Percentiles rank a stretch among this genome's conserved stretches.
These are phyloP conservation scores for Eledone cirrhosa DNA, from an alignment of 2,888 invertebrate genomes.

Conservation along the genomic window DNA sequence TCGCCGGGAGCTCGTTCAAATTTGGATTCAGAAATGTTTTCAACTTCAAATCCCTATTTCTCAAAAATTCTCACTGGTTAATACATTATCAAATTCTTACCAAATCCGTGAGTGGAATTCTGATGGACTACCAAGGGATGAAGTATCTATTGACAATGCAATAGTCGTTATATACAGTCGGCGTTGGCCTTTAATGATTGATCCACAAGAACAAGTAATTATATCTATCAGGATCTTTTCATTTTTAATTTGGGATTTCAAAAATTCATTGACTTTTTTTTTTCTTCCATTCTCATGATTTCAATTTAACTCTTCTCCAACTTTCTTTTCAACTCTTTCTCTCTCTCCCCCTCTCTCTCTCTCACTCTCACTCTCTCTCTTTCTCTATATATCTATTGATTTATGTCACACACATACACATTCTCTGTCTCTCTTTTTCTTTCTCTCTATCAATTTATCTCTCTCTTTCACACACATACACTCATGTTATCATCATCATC, in stretches of 20 bases:
- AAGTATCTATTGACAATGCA: slow-evolving; percentile 68
- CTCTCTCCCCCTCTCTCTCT: no score
- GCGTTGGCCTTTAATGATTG: slow-evolving; percentile 69
- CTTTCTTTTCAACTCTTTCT: no score
- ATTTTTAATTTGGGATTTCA: neutral
- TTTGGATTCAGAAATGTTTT: slow-evolving; percentile 78
- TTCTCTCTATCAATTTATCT: no score
- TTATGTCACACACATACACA: no score
- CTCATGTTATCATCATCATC: no score
- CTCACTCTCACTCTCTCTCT: no score
- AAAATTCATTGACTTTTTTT: neutral
- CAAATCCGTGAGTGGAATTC: slow-evolving; percentile 73
- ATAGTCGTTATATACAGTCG: slow-evolving; percentile 66
- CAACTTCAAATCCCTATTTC: slow-evolving; percentile 78
- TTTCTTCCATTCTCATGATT: neutral
- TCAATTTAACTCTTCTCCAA: no score
- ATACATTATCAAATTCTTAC: slow-evolving; percentile 66
- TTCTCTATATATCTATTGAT: no score
- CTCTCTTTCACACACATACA: no score
- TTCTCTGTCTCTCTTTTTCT: no score
- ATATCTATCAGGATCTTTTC: neutral
- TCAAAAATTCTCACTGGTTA: slow-evolving; percentile 73
- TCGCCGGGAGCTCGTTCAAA: slow-evolving; percentile 69
- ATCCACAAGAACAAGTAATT: slow-evolving; percentile 67
- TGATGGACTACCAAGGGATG: slow-evolving; percentile 66